Conservation (phyloP, 2,888 invertebrate species). For the Xylocampa areola region DNA sequence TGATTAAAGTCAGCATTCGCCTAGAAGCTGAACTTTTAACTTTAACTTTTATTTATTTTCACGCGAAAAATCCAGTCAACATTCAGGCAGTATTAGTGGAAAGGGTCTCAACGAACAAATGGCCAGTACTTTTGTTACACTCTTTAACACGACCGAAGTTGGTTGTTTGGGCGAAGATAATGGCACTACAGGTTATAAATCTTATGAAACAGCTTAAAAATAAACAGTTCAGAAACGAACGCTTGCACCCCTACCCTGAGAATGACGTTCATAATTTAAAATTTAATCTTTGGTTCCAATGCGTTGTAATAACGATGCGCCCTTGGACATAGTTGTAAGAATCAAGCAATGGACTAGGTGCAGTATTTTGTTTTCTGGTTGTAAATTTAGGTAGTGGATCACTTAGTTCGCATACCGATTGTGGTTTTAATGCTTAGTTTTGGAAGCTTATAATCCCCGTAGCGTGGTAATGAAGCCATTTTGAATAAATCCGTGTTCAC, state of each 20-base stretch:
- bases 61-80: constrained; percentile 45
- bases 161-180: constrained; percentile 75
- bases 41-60: constrained; percentile 41
- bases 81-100: constrained; percentile 51
- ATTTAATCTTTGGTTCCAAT: constrained; percentile 38
- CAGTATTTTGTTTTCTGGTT: constrained; percentile 16
- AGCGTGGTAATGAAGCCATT: constrained; percentile 60
- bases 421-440: constrained; percentile 56
- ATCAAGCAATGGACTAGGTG: constrained; percentile 30
- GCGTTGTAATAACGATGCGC: constrained; percentile 21
- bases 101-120: constrained; percentile 69
- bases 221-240: constrained; percentile 69
- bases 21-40: constrained; percentile 31
- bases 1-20: constrained; percentile 20
- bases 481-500: constrained; percentile 55
- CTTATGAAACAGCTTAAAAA: constrained; percentile 77
- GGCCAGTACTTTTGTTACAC: constrained; percentile 53
- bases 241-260: constrained; percentile 38
- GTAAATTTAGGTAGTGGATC: constrained; percentile 24
- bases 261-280: constrained; percentile 34
- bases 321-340: not conserved
- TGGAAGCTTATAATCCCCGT: constrained; percentile 59
- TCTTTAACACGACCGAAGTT: constrained; percentile 66
- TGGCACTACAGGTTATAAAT: constrained; percentile 75
- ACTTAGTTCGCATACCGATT: constrained; percentile 39